Evolutionary conservation across 2,888 invertebrate species (phyloP), one percentile per base, ranked within the genome.

Genomic region (Biston stratarius): DNA sequence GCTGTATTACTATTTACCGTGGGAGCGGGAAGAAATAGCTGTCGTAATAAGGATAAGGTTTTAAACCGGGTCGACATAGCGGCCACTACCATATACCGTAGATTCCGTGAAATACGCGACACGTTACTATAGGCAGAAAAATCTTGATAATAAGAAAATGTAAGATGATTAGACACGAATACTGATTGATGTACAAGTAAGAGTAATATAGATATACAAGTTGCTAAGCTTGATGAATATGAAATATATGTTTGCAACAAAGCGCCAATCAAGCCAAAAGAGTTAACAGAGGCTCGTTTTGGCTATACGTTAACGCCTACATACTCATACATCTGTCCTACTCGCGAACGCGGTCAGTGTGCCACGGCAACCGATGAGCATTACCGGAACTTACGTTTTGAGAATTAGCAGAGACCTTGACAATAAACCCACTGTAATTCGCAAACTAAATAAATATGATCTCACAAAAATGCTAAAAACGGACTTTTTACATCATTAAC

Each of bases 301-400:
- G 78, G 74, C 76, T 82, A 80, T 82, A 84, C 80, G 78, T 77
- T 83, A 80, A 83, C 83, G 79, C 82, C 84, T 81, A 86, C 89
- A 80, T 83, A 86, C 38, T 38, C 38, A 9, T 38, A 38, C 88
- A 80, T 83, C 73, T 81, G 87, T 85, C 82, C 83, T 77, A 85
- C 83, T 82, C 79, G 78, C 72, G 73, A 92, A 86, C 82, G 87
- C 90, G 92, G 92, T 90, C 88, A 93, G 87, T 91, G 83, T 90
- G 92, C 90, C 92, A 91, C 82, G 91, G 89, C 82, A 83, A 85
- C 77, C 83, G 84, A 86, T 85, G 84, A 88, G 77, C 80, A 84
- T 82, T 87, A 86, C 88, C 91, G 90, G 91, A 91, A 77, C 77
- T 77, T 79, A 81, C 77, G 77, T 79, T 78, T 70, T 73, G 66